Evolutionary conservation across 2,888 invertebrate species (phyloP).

Genomic region (Formica aserva): DNA sequence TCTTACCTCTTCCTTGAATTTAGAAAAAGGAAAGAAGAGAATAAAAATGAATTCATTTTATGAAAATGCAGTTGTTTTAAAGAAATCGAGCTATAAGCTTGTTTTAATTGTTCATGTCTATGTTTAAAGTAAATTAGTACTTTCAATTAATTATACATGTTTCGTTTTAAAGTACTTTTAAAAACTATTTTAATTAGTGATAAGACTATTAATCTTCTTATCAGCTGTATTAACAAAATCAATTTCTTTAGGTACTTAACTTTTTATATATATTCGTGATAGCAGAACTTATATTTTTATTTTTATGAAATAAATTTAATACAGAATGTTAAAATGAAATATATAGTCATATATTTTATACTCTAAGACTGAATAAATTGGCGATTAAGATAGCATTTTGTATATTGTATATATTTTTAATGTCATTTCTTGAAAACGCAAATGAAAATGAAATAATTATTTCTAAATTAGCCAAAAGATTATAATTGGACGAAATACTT

Average conservation of each 20-base stretch:
- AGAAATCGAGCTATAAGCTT: not conserved
- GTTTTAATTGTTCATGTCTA: not conserved
- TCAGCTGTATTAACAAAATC: not conserved
- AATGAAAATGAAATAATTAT: not conserved
- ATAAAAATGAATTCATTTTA: not conserved
- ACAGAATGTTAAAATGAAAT: not conserved
- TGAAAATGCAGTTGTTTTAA: not conserved
- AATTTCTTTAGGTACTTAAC: not conserved
- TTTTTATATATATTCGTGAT: not conserved
- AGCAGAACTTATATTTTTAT: not conserved
- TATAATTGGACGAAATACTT: not conserved
- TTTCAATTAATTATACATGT: not conserved
- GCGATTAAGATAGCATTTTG: not conserved
- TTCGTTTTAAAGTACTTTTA: not conserved
- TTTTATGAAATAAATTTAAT: not conserved
- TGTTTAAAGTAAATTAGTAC: not conserved
- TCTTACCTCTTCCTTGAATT: not conserved
- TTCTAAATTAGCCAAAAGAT: not conserved
- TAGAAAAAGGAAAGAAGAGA: not conserved
- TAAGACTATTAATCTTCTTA: not conserved
- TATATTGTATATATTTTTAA: constrained; percentile 8
- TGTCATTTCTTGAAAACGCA: not conserved
- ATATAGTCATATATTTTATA: not conserved
- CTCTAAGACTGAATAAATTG: not conserved
- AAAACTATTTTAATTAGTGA: constrained; percentile 4